phyloP scores from a whole-genome alignment of 2,797 vertebrate species.

The Ctenopoma kingsleyae region DNA sequence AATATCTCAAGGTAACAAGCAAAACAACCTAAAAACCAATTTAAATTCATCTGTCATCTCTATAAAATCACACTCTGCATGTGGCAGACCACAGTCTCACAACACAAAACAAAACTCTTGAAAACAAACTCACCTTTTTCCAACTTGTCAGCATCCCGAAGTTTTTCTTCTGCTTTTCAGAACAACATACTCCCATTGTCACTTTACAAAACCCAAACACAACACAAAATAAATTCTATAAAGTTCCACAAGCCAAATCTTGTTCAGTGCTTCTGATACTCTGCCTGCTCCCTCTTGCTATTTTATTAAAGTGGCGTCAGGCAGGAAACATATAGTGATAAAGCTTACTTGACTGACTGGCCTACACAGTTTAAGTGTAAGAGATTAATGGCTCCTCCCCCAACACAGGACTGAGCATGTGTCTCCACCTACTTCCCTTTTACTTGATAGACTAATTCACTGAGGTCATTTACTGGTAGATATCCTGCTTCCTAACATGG shows the following conservation, averaged over 20 bases:
- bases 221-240: conserved; percentile 44
- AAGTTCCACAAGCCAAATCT: conserved; percentile 21
- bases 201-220: conserved; percentile 45
- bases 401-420: conserved; percentile 57
- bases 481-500: conserved; percentile 25
- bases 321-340: conserved; percentile 74
- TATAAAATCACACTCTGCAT: background rate
- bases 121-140: conserved; percentile 77
- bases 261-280: conserved; percentile 22
- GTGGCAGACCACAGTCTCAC: background rate
- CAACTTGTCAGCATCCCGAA: conserved; percentile 65
- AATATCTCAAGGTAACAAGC: background rate
- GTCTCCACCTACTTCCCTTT: conserved; percentile 74
- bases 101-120: conserved; percentile 1
- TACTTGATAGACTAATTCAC: conserved; percentile 52
- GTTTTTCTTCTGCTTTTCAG: conserved; percentile 74
- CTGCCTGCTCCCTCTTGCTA: conserved; percentile 55
- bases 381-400: conserved; percentile 68
- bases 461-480: conserved; percentile 68
- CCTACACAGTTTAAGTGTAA: conserved; percentile 46
- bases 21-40: background rate
- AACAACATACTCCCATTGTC: conserved; percentile 82
- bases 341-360: conserved; percentile 67
- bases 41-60: background rate
- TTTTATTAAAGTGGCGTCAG: conserved; percentile 65